Base-by-base conservation (phyloP, 2,888 invertebrate species). In the Lasius fuliginosus region DNA sequence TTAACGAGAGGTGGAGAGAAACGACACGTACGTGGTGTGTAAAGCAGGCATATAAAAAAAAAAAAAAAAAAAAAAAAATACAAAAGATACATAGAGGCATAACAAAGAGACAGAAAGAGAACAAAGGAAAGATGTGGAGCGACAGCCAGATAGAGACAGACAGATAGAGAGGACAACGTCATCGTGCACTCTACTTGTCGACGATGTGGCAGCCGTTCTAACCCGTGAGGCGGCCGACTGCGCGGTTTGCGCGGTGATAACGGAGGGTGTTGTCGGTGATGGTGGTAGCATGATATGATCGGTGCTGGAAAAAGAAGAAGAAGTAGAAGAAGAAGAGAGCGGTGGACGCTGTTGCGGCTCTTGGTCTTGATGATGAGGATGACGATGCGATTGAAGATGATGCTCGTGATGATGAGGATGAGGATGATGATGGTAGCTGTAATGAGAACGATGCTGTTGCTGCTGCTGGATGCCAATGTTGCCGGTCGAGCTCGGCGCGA, bases 261-360 rank as follows among this genome's bases (percentile, higher is more conserved):
- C 85, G 87, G 92, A 91, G 75, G 94, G 91, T 92, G 93, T 90
- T 85, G 93, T 87, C 84, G 91, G 88, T 86, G 92, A 89, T 69
- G 91, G 91, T 90, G 92, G 92, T 93, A 93, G 91, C 91, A 92
- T 92, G 92, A 92, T 92, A 92, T 94, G 94, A 93, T 93, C 94
- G 87, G 94, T 94, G 93, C 94, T 94, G 91, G 93, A 94, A 90
- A 93, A 92, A 91, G 93, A 93, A 92, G 94, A 94, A 90, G 94
- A 93, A 90, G 94, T 93, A 89, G 93, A 93, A 88, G 94, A 94
- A 92, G 93, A 93, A 89, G 93, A 93, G 86, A 87, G 92, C 90
- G 92, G 90, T 89, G 85, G 91, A 90, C 93, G 93, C 89, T 90
- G 92, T 85, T 92, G 90, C 85, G 85, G 76, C 85, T 77, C 77